These are phyloP conservation scores for Puntigrus tetrazona DNA, from an alignment of 2,113 vertebrate species.

Conservation along the genomic window DNA sequence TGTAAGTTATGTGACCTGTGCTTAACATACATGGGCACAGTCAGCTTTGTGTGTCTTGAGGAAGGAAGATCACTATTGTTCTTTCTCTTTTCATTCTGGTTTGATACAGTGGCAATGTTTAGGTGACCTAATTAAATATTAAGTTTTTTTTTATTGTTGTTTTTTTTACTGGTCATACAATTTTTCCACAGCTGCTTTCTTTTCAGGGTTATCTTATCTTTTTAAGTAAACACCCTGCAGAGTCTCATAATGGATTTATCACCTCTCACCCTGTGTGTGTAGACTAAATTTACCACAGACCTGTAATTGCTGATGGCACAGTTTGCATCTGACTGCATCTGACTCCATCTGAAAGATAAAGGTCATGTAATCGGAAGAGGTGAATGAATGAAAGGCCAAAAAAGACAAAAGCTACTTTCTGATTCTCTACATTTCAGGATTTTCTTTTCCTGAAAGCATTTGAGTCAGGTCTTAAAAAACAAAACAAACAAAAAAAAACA, in stretches of 20 bases:
- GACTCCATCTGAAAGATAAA: slow-evolving; percentile 9
- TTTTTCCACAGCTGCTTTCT: slow-evolving; percentile 12
- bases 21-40: not conserved
- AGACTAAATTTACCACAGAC: slow-evolving; percentile 27
- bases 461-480: not conserved
- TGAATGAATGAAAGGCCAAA: not conserved
- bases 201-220: slow-evolving; percentile 21
- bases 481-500: not conserved
- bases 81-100: not conserved
- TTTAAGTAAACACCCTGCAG: slow-evolving; percentile 13
- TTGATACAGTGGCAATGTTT: not conserved
- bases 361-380: slow-evolving; percentile 2
- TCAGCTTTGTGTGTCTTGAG: not conserved
- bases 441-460: not conserved
- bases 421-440: not conserved
- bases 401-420: not conserved
- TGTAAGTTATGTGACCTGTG: not conserved
- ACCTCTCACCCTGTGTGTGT: not conserved
- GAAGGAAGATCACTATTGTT: not conserved
- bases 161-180: not conserved
- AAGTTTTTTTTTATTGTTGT: no score
- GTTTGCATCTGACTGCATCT: slow-evolving; percentile 4
- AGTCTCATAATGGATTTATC: slow-evolving; percentile 27
- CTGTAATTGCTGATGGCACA: not conserved
- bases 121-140: not conserved